A percentile compares a stretch with the other conserved stretches of the same genome.
These are phyloP conservation scores for Todiramphus saurophagus DNA, from an alignment of 2,113 vertebrate genomes.

Conservation along the genomic window DNA sequence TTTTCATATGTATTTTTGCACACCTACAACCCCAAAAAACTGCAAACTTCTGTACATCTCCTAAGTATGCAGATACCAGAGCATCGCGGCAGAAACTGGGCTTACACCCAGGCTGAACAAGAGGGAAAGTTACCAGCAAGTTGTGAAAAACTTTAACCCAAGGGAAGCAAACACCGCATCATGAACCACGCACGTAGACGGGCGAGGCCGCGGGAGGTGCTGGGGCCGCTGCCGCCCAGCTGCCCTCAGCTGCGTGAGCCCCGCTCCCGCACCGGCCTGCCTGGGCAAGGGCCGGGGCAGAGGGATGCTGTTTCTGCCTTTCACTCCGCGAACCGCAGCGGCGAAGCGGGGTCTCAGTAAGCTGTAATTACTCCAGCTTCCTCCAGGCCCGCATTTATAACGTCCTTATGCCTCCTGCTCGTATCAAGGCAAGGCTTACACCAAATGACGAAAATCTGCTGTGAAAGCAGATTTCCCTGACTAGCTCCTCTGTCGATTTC, in stretches of 20 bases:
- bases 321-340: fast-evolving
- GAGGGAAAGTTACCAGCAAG: background rate
- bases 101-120: background rate
- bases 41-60: background rate
- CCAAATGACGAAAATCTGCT: background rate
- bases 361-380: background rate
- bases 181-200: background rate
- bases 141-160: background rate
- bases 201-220: no score
- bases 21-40: background rate
- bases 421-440: background rate
- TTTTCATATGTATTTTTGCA: background rate
- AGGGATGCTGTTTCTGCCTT: background rate
- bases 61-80: fast-evolving
- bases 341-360: fast-evolving
- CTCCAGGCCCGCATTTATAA: background rate
- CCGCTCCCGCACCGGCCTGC: fast-evolving
- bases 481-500: background rate
- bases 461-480: background rate
- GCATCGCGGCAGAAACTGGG: fast-evolving
- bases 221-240: fast-evolving
- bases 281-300: background rate
- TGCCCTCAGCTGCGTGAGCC: background rate
- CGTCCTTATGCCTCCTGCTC: background rate
- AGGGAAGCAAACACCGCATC: background rate